Base-by-base conservation (phyloP, 2,797 vertebrate genomes). In the Pantherophis alleghaniensis region DNA sequence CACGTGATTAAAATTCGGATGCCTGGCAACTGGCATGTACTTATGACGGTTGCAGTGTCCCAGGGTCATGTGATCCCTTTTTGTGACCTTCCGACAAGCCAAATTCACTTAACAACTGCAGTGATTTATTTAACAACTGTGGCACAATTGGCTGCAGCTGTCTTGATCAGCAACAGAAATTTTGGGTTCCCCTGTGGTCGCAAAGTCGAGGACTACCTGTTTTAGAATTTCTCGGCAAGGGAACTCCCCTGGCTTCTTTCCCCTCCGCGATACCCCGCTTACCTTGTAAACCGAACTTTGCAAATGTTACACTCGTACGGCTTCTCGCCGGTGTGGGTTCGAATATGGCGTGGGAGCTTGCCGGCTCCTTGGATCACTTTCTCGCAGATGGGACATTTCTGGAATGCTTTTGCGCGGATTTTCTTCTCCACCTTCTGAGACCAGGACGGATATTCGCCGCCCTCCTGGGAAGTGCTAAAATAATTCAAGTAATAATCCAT, bases 401-500 rank as follows among this genome's bases (percentile, higher is more conserved):
- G 99, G 98, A 99, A 99, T 98, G 99, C 99, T 98, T 99, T 99
- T 28, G 99, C 99, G 96, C 99, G 98, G 98, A 99, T 99, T 98
- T 99, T 99, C 97, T 99, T 99, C 97, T 99, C 99, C 51, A 98
- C 98, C 93, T 98, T 98, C 95, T 98, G 98, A 0, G 97, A 98
- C 98, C 98, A 98, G 92, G 98, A 97, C 0, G 97, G 97, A 94
- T 96, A 97, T 20, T 98, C 97, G 2, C 99, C 98, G 26, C 99
- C 98, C 13, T 98, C 98, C 86, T 98, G 98, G 89, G 98, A 97
- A 97, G 98, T 97, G 97, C 98, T 98, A 97, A 99, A 99, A 97
- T 99, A 99, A 98, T 99, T 99, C 98, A 99, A 99, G 98, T 99
- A 99, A 99, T 99, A 99, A 98, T 99, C 99, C 98, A 99, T 98